These are phyloP conservation scores for Theocolax elegans DNA, from an alignment of 1,140 invertebrate species.

Conservation along the genomic window DNA sequence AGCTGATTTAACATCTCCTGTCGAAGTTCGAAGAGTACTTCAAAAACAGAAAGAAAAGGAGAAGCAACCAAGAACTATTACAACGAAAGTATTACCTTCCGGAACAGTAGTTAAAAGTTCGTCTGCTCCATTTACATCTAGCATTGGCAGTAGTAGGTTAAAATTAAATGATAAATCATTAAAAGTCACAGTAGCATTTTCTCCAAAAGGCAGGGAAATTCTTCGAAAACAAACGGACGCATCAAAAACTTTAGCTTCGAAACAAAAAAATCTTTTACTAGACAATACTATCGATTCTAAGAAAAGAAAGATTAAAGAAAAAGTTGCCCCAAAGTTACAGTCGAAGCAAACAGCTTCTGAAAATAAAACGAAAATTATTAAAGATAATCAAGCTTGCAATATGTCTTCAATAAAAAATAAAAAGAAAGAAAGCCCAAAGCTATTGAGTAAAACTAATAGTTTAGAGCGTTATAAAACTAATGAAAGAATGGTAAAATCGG, in stretches of 20 bases:
- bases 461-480: not conserved
- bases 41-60: constrained; percentile 59
- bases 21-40: constrained; percentile 71
- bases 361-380: constrained; percentile 13
- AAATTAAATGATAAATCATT: constrained; percentile 63
- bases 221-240: constrained; percentile 49
- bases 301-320: constrained; percentile 48
- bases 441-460: constrained; percentile 46
- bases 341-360: constrained; percentile 46
- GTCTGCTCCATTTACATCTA: constrained; percentile 58
- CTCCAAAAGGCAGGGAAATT: constrained; percentile 65
- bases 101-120: constrained; percentile 62
- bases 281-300: constrained; percentile 20
- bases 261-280: constrained; percentile 4
- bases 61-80: not conserved
- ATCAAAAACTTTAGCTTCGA: not conserved
- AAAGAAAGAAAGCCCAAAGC: constrained; percentile 47
- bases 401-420: constrained; percentile 38
- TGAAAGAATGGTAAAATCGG: constrained; percentile 22
- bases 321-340: constrained; percentile 52
- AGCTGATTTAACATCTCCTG: constrained; percentile 69
- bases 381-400: not conserved
- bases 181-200: constrained; percentile 64
- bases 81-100: constrained; percentile 48
- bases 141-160: constrained; percentile 45